A percentile compares a stretch with the other conserved stretches of the same genome.
phyloP scores from a whole-genome alignment of 2,113 vertebrate genomes.

The Rhodinocichla rosea region DNA sequence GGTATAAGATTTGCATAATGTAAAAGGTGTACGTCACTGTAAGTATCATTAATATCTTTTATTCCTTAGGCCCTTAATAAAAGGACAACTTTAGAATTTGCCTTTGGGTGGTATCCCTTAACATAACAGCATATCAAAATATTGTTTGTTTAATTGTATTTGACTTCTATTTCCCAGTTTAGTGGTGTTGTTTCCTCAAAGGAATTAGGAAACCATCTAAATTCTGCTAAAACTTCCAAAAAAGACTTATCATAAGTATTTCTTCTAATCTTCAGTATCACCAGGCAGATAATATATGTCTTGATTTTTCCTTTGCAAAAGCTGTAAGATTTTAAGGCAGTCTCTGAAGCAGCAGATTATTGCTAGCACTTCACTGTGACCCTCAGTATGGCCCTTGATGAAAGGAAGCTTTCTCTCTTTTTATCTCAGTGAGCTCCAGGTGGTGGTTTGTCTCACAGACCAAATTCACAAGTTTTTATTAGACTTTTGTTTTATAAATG shows the following conservation, averaged over 20 bases:
- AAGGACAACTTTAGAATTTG: slow-evolving; percentile 55
- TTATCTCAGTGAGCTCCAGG: background rate
- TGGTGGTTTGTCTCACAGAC: background rate
- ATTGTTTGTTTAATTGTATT: slow-evolving; percentile 40
- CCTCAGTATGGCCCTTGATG: background rate
- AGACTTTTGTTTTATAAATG: background rate
- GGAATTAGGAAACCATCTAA: background rate
- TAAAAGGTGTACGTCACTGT: slow-evolving; percentile 45
- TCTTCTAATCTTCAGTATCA: background rate
- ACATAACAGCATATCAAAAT: slow-evolving; percentile 22
- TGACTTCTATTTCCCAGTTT: slow-evolving; percentile 11
- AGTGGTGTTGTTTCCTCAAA: background rate
- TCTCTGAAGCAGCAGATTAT: background rate
- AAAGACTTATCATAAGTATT: background rate
- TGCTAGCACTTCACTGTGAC: background rate
- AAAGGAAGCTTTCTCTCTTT: background rate
- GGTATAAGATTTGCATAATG: slow-evolving; percentile 60
- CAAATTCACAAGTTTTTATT: background rate
- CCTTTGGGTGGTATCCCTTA: slow-evolving; percentile 47
- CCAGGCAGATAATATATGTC: background rate
- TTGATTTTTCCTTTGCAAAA: background rate
- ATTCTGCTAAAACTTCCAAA: background rate
- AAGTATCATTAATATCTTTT: slow-evolving; percentile 59
- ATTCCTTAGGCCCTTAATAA: slow-evolving; percentile 59
- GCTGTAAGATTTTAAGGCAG: background rate